Conservation (phyloP, 1,140 invertebrate species). For the Hirudo medicinalis region DNA sequence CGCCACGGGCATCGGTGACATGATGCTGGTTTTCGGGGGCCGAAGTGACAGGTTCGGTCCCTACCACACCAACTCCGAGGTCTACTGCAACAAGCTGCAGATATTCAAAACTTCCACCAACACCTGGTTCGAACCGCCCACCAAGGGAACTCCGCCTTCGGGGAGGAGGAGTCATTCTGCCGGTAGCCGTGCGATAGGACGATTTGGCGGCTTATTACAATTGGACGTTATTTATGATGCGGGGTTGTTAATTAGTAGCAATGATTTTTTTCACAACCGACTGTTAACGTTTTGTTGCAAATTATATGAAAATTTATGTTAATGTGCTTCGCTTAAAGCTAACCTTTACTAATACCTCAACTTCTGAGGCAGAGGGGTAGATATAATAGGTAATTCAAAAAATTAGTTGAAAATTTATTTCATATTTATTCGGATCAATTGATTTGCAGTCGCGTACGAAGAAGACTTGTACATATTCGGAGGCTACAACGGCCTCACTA, state of each 20-base stretch:
- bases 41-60: constrained; percentile 55
- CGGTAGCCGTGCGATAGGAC: no score
- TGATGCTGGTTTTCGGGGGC: constrained; percentile 77
- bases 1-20: constrained; percentile 54
- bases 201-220: neutral
- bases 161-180: constrained; percentile 75
- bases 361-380: no score
- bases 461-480: constrained; percentile 70
- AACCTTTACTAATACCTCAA: no score
- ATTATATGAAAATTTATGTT: neutral
- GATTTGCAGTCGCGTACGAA: constrained; percentile 56
- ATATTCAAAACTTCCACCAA: constrained; percentile 58
- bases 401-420: no score
- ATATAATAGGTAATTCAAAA: neutral
- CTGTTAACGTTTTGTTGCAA: neutral
- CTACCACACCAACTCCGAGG: constrained; percentile 51
- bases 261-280: neutral
- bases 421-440: neutral
- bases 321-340: neutral
- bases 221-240: neutral
- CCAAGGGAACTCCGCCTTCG: constrained; percentile 48
- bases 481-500: constrained; percentile 61
- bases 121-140: constrained; percentile 53
- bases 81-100: constrained; percentile 62
- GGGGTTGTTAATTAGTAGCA: neutral